phyloP scores from a whole-genome alignment of 2,113 vertebrate genomes.

The Tetrax tetrax region DNA sequence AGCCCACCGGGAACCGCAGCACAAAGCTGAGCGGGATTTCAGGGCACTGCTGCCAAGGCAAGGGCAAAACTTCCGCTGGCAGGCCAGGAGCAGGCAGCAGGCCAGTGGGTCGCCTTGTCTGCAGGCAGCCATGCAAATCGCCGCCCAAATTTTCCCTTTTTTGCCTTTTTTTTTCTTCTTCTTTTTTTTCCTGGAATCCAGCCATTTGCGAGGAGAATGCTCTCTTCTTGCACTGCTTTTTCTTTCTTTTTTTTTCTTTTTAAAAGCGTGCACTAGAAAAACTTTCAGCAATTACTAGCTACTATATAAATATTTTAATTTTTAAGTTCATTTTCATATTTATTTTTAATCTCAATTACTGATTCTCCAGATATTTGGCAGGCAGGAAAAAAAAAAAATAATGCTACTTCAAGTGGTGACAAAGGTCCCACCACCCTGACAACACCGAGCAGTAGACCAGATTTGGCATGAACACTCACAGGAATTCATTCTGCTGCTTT shows the following conservation, averaged over 20 bases:
- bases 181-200: not conserved
- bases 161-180: not conserved
- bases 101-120: not conserved
- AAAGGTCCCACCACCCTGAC: constrained; percentile 24
- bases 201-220: constrained; percentile 31
- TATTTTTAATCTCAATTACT: constrained; percentile 9
- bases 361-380: not conserved
- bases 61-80: constrained; percentile 1
- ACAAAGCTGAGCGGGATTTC: not conserved
- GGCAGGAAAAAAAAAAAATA: not conserved
- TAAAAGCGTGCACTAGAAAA: constrained; percentile 5
- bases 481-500: constrained; percentile 23
- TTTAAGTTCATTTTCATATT: not conserved
- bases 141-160: not conserved
- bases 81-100: constrained; percentile 7
- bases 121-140: not conserved
- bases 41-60: not conserved
- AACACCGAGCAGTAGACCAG: not conserved
- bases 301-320: not conserved
- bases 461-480: not conserved
- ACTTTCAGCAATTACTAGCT: not conserved
- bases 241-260: not conserved
- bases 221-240: not conserved
- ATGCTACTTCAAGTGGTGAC: constrained; percentile 10
- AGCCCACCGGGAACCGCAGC: not conserved